Evolutionary conservation across 1,140 invertebrate genomes (phyloP).

Genomic region (Drosophila subpulchrella): DNA sequence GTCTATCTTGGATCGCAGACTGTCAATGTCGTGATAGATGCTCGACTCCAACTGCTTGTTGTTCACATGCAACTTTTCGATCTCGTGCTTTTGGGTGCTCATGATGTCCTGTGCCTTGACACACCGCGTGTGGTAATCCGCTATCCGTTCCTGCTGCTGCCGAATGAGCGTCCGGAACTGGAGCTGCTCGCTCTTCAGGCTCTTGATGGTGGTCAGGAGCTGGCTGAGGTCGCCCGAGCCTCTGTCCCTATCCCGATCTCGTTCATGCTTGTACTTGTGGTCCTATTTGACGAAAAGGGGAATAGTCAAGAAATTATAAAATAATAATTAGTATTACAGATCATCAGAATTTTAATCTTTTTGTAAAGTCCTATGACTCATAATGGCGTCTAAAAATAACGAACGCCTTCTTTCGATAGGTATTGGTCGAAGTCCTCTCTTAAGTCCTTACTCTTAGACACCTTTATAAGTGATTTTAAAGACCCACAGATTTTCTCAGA

Average conservation of each 20-base stretch:
- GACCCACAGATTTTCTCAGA: no score
- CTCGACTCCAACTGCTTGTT: slow-evolving; percentile 75
- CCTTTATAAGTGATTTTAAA: no score
- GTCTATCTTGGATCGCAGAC: slow-evolving; percentile 68
- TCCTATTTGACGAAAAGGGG: slow-evolving; percentile 5
- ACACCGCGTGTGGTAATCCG: slow-evolving; percentile 71
- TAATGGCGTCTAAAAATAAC: no score
- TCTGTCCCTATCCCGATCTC: slow-evolving; percentile 7
- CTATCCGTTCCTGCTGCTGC: slow-evolving; percentile 69
- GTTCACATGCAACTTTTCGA: slow-evolving; percentile 73
- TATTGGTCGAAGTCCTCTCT: no score
- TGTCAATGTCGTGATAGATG: slow-evolving; percentile 64
- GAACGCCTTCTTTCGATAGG: no score
- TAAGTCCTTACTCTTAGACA: no score
- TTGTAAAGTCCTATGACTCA: no score
- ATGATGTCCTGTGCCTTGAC: slow-evolving; percentile 79
- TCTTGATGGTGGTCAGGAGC: slow-evolving; percentile 63
- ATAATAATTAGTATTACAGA: no score
- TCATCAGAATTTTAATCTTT: no score
- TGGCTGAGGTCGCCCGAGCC: slow-evolving; percentile 28
- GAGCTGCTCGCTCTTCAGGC: slow-evolving; percentile 63
- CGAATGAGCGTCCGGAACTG: slow-evolving; percentile 63
- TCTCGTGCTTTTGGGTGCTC: slow-evolving; percentile 75
- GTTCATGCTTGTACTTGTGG: slow-evolving; percentile 26
- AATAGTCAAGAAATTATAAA: no score